A percentile compares a stretch with the other conserved stretches of the same genome.
These are phyloP conservation scores for Drosophila birchii DNA, from an alignment of 2,888 invertebrate genomes.

Conservation along the genomic window DNA sequence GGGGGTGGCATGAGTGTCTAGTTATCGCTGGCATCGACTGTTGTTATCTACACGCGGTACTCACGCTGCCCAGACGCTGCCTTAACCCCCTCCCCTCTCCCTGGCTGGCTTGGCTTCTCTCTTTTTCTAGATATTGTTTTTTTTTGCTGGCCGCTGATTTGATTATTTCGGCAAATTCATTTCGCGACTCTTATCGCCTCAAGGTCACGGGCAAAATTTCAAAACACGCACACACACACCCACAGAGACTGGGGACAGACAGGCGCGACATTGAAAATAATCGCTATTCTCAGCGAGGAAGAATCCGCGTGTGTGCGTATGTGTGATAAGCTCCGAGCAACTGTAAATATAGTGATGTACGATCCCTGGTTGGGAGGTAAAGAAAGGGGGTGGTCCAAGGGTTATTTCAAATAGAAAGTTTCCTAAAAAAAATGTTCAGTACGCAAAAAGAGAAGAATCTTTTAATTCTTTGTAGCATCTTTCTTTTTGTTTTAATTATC, in stretches of 20 bases:
- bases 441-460: too few relatives aligned
- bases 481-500: not conserved
- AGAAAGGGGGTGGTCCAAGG: not conserved
- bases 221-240: slow-evolving; percentile 29
- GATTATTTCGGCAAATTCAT: slow-evolving; percentile 78
- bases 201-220: slow-evolving; percentile 82
- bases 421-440: not conserved
- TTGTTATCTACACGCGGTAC: slow-evolving; percentile 64
- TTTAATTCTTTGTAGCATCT: too few relatives aligned
- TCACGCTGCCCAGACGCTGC: slow-evolving; percentile 40
- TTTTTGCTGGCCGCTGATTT: slow-evolving; percentile 52
- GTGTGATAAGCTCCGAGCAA: slow-evolving; percentile 33
- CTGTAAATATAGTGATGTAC: slow-evolving; percentile 6
- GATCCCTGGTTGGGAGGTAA: slow-evolving; percentile 4
- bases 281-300: slow-evolving; percentile 44
- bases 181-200: slow-evolving; percentile 80
- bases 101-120: not conserved
- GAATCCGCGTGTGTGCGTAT: slow-evolving; percentile 6
- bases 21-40: slow-evolving; percentile 52
- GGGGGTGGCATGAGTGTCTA: slow-evolving; percentile 18
- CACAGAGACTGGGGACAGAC: slow-evolving; percentile 19
- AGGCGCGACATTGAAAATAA: slow-evolving; percentile 77
- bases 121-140: not conserved
- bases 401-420: slow-evolving; percentile 8
- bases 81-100: not conserved